Percentiles rank a stretch among this genome's conserved stretches.
These are phyloP conservation scores for Malacoraja senta DNA, from an alignment of 2,797 vertebrate species.

Conservation along the genomic window DNA sequence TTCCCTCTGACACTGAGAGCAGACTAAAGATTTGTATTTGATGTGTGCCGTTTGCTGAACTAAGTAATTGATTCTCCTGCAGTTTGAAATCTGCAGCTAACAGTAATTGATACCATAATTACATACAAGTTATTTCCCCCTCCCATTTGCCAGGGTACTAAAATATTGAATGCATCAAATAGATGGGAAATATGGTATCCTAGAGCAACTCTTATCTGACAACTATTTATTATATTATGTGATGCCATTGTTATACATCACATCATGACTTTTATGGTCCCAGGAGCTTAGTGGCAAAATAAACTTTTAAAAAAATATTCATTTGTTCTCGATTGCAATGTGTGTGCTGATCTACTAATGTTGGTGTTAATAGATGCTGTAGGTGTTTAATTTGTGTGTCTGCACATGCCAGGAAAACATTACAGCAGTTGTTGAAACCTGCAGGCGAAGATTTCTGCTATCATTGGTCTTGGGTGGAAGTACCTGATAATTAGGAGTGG, in stretches of 20 bases:
- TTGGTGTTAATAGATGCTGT: not conserved
- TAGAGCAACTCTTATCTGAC: not conserved
- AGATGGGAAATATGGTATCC: not conserved
- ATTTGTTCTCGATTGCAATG: not conserved
- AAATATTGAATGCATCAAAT: not conserved
- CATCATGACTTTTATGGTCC: not conserved
- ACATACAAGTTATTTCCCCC: not conserved
- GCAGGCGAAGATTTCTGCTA: too few species aligned
- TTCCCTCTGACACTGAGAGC: not conserved
- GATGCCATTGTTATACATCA: not conserved
- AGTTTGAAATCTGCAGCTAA: not conserved
- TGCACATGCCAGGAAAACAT: not conserved
- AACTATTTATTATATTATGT: not conserved
- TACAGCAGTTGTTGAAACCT: not conserved
- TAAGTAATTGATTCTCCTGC: too few species aligned
- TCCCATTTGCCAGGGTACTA: not conserved
- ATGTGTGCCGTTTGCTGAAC: too few species aligned
- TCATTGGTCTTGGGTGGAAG: not conserved
- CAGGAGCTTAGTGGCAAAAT: not conserved
- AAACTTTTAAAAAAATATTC: not conserved
- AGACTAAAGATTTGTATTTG: not conserved
- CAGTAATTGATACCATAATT: not conserved
- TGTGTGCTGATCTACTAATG: not conserved
- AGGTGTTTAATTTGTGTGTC: not conserved
- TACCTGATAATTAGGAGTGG: not conserved